Base-by-base conservation (phyloP, 2,113 vertebrate species). In the Saguinus midas region DNA sequence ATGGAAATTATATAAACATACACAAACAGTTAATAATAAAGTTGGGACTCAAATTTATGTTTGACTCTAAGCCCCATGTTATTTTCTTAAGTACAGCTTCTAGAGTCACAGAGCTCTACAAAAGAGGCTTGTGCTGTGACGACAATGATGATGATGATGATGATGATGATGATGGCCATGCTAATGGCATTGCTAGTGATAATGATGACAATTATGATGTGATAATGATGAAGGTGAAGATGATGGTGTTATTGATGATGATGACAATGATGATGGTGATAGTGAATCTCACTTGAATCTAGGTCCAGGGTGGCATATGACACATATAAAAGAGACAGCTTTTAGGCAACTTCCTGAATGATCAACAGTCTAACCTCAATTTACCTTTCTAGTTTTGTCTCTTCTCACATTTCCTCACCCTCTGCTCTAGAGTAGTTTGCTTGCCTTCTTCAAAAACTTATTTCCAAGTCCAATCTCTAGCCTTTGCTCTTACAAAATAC, bases 121-220 rank as follows among this genome's bases (percentile, higher is more conserved):
- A 25, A 68, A 70, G 91, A 78, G 45, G 20, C 29, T 86, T 68
- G 45, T 70, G 35, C 7, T 16, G 21, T 64, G 14, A 29, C 68
- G 68, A 17, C 21, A 70, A 11, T 50, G 66, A 9, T 0, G 16
- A 6, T 0, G 20, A 9, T 6, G 37, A 14, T 10, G 27, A 12
- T 1, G 32, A 1, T 10, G 4, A 3, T 3, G 37, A 0, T 25
- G 40, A 1, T 37, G 29, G 0, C 35, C 35, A 0, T n/a, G 3
- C 8, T 29, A 4, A 10, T 7, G 29, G 0, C 25, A n/a, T 3
- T 5, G 13, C 8, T 48, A n/a, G 10, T 82, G 52, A 16, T 50
- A 27, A 32, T 64, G 61, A 12, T 20, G 32, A 16, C 23, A n/a
- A 17, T n/a, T 7, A 21, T 32, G 21, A 20, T 66, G 52, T 80